Base-by-base conservation (phyloP, 1,140 invertebrate species). In the Agrilus planipennis region DNA sequence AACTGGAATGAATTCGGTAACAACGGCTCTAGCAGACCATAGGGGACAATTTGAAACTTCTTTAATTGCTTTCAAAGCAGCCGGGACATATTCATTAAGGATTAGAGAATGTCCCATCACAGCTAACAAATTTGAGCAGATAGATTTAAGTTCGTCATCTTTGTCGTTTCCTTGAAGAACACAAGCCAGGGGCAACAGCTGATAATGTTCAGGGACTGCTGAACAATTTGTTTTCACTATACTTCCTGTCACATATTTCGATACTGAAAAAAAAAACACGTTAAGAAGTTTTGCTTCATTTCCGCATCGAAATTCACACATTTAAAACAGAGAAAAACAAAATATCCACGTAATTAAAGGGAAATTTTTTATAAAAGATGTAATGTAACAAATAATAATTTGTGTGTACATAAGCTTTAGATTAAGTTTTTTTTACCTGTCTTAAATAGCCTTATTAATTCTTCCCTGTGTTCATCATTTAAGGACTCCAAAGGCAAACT, bases 61-160 rank as follows among this genome's bases (percentile, higher is more conserved):
- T 30, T 56, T 48, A 5, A 77, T 54, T 18, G 67, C 66, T 52
- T 65, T 44, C 36, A 84, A 49, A 4, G 66, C 68, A 16, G 55
- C 41, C 9, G 69, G 64, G 44, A 84, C 65, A 44, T 72, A 53
- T 3, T 63, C 53, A 1, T 71, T 55, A 28, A 68, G 43, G 51
- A 71, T 61, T 28, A 81, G 49, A 0, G 71, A 47, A 41, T 75
- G 68, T 0, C 76, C 73, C 9, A 90, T 61, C 2, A 72, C 62
- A 0, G 79, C 75, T 11, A 93, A 60, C 14, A 83, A 69, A 20
- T 66, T 58, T 4, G 67, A 65, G 47, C 84, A 84, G 11, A 76
- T 71, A 11, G 69, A 69, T n/a, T 72, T 71, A 2, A 93, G 58
- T 57, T 92, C 88, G 27, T 84, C 82, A 57, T 93, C 87, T 1